Evolutionary conservation across 2,797 vertebrate genomes (phyloP), one percentile per base, ranked within the genome.

Genomic region (Sylvia borin): DNA sequence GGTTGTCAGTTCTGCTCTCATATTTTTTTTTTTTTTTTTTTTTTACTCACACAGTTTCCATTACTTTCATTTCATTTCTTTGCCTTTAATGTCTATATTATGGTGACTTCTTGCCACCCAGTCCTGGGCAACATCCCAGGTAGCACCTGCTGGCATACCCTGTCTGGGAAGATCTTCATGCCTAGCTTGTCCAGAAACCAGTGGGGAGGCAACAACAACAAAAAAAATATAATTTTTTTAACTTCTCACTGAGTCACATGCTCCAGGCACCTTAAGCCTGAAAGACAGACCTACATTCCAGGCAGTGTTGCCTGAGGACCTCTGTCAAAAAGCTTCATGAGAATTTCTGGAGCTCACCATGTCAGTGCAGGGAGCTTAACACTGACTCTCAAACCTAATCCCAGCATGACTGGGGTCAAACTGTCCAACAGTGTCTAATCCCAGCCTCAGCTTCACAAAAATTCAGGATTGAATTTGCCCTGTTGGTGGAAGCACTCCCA

Each of bases 241-340:
- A 43, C 19, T 67, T 88, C 31, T 36, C 29, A 40, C 6, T 2
- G 13, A 71, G 16, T 70, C 31, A 15, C 0, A 0, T 51, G 25
- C 24, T 68, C 38, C 13, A 13, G 9, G 12, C 31, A 68, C 34
- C 50, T 86, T 75, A 66, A 75, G 13, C 68, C 29, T 64, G 25
- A 53, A 72, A 40, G 34, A 83, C 27, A 57, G 57, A 80, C 10
- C 17, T 80, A 26, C n/a, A 42, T 85, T 85, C 58, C 29, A 75
- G 54, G 32, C 54, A 54, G 1, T 24, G 32, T 55, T 88, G 31
- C 34, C n/a, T 20, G 31, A 73, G 24, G 32, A 42, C 6, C 20
- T 53, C 25, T 92, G 79, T 55, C 36, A 71, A 38, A 65, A 81
- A 77, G 19, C 17, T 67, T 92, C 32, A 29, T 47, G 58, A n/a